A percentile compares a stretch with the other conserved stretches of the same genome.
These are phyloP conservation scores for Betta splendens DNA, from an alignment of 2,797 vertebrate genomes.

Conservation along the genomic window DNA sequence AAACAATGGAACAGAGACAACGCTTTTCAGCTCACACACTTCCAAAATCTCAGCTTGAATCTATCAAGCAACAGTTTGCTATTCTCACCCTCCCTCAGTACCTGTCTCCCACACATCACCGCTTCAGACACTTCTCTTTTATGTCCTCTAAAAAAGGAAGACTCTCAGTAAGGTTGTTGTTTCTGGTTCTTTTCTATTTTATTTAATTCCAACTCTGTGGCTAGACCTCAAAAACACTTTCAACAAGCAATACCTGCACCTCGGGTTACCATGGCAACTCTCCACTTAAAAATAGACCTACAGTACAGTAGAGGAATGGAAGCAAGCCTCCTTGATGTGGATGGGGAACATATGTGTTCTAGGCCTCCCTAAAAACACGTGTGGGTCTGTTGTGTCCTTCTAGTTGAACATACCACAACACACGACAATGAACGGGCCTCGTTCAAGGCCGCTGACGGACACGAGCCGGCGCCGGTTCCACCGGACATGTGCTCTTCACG, in stretches of 20 bases:
- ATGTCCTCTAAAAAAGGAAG: conserved; percentile 48
- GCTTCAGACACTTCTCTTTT: conserved; percentile 52
- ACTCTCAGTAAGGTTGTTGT: conserved; percentile 54
- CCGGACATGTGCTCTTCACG: conserved; percentile 51
- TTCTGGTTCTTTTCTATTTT: conserved; percentile 57
- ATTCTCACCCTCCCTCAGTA: conserved; percentile 39
- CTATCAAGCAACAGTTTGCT: conserved; percentile 57
- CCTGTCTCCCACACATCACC: conserved; percentile 52
- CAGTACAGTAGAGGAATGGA: conserved; percentile 52
- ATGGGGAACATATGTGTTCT: conserved; percentile 66
- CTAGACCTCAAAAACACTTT: conserved; percentile 74
- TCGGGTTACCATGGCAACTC: conserved; percentile 82
- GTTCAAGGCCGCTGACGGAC: conserved; percentile 35
- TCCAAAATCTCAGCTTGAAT: conserved; percentile 48
- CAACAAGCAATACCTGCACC: conserved; percentile 74
- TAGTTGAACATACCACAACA: conserved; percentile 30
- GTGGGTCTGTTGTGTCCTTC: conserved; percentile 44
- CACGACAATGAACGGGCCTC: conserved; percentile 32
- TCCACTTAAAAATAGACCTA: conserved; percentile 80
- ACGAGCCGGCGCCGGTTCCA: conserved; percentile 33
- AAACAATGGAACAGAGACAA: conserved; percentile 50
- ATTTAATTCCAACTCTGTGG: conserved; percentile 66
- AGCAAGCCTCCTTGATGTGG: conserved; percentile 68
- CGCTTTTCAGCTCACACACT: conserved; percentile 41
- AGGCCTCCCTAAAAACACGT: conserved; percentile 51